Evolutionary conservation across 2,888 invertebrate genomes (phyloP), one percentile per base, ranked within the genome.

Genomic region (Xestobium rufovillosum): DNA sequence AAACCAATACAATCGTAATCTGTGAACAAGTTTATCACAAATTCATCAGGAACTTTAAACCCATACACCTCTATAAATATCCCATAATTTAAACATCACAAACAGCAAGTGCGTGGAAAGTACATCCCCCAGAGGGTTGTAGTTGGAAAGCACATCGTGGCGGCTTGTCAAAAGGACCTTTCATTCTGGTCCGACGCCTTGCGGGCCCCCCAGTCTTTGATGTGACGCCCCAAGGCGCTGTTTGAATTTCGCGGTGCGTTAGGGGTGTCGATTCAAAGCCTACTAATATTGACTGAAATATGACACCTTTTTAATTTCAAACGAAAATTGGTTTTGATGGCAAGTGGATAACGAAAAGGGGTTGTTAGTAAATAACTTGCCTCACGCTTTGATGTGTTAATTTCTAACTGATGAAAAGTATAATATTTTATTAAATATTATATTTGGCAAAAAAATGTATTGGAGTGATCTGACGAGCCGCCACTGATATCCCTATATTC

Each of bases 231-330:
- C 55, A 46, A 51, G 55, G 57, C 56, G 44, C 56, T 53, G 56
- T 55, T 57, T 52, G 55, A 56, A 52, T 58, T 56, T 52, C 55
- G 55, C 50, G 53, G 48, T n/a, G n/a, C n/a, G n/a, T n/a, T n/a
- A n/a, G n/a, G n/a, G n/a, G n/a, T 47, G 53, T 50, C 51, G 50
- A 46, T 50, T 57, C 57, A 59, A 59, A 58, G 58, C 57, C 52
- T 51, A n/a, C n/a, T n/a, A 45, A 53, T 52, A 54, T 52, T 53
- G 57, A 51, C 58, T 55, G 59, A 60, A 60, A 61, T 59, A 59
- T 60, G 61, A 62, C 61, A 62, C 62, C 59, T 61, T 56, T 60
- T 60, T 61, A 61, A 62, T 61, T 62, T 60, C 60, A 60, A 57
- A 56, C 58, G 62, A 61, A 62, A 61, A 59, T 60, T 59, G 54